These are phyloP conservation scores for Noctua janthe DNA, from an alignment of 2,888 invertebrate species.

Conservation along the genomic window DNA sequence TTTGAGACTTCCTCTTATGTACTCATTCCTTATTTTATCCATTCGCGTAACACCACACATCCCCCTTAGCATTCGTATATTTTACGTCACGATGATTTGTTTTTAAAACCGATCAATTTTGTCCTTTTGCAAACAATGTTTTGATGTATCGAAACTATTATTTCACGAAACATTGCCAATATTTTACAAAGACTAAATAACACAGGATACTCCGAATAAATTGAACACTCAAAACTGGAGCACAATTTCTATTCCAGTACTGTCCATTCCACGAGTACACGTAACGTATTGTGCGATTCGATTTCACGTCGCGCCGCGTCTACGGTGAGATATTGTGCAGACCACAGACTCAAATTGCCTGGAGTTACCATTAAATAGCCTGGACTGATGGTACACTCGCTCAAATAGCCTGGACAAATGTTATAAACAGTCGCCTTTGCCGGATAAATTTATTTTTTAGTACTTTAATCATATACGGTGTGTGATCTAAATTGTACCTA, in stretches of 20 bases:
- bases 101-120: neutral
- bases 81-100: neutral
- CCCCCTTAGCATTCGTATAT: neutral
- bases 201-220: slow-evolving; percentile 16
- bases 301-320: slow-evolving; percentile 20
- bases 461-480: neutral
- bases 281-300: slow-evolving; percentile 47
- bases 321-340: slow-evolving; percentile 29
- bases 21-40: no score
- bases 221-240: slow-evolving; percentile 8
- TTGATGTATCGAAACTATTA: neutral
- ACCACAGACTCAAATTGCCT: slow-evolving; percentile 5
- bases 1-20: no score
- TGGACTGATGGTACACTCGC: neutral
- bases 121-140: neutral
- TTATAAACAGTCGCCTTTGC: neutral
- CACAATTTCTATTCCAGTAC: slow-evolving; percentile 39
- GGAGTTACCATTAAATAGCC: slow-evolving; percentile 14
- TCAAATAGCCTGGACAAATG: slow-evolving; percentile 2
- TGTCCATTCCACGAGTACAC: slow-evolving; percentile 32
- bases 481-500: neutral
- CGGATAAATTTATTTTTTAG: neutral
- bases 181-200: slow-evolving; percentile 12
- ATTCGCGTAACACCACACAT: no score
- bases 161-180: neutral